Evolutionary conservation across 2,113 vertebrate genomes (phyloP), one percentile per base, ranked within the genome.

Genomic region (Hippocampus zosterae): DNA sequence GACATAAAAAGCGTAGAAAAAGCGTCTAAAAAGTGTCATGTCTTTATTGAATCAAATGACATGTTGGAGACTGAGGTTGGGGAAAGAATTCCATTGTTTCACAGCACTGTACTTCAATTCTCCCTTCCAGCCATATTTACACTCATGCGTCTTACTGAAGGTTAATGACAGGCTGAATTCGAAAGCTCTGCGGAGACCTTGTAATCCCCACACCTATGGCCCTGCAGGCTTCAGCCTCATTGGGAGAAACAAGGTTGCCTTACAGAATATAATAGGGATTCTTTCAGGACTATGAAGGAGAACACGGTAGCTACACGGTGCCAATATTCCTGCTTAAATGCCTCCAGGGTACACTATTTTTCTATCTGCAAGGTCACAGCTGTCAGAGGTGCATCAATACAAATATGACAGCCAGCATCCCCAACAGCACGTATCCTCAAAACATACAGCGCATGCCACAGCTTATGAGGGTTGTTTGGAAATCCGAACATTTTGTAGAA

Each of bases 21-120:
- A 27, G 25, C 25, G 61, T 83, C 78, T 73, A 72, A 83, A 83
- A 86, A 81, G 76, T 68, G 74, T n/a, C 5, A 21, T 61, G 15
- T n/a, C 21, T 25, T 61, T 19, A 71, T 69, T 67, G 42, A 74
- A 57, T 69, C 44, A 33, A 75, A 66, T 77, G 71, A 57, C 66
- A 64, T 84, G 63, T 67, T 40, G 40, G 67, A 59, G 72, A 57
- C 23, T 25, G 9, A 42, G 63, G 18, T 77, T 70, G 29, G 55
- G 41, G 67, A 65, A 75, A 65, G 65, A 68, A 76, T 74, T 67
- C 61, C 46, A 70, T 46, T 42, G 12, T 64, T 64, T 77, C 73
- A 69, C 62, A 78, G 73, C 83, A 73, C 69, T 75, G 74, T 67
- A 65, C 27, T 33, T 33, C 8, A 33, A 70, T 70, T 80, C 42